Conservation (phyloP, 2,797 vertebrate genomes). For the Mastacembelus armatus region DNA sequence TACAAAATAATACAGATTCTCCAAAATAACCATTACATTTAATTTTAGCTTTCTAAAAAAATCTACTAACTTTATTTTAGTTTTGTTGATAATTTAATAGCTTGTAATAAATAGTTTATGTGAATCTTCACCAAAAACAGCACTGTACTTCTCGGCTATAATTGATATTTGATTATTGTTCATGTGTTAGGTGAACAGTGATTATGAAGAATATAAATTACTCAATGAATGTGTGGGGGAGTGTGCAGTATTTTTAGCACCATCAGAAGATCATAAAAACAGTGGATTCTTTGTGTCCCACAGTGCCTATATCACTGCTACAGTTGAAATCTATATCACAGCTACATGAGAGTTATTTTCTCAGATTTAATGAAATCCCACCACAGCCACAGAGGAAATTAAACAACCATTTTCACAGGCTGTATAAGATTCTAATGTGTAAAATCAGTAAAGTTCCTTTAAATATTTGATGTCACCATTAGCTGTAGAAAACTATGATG, state of each 20-base stretch:
- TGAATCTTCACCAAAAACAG: no score
- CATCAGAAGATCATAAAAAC: no score
- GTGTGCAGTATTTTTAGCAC: no score
- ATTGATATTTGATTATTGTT: constrained; percentile 22
- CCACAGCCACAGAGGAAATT: neutral
- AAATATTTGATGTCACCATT: neutral
- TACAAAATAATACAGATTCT: no score
- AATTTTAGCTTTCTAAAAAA: no score
- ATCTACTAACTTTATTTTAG: no score
- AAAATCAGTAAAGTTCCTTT: neutral
- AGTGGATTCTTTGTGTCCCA: neutral
- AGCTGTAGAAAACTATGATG: neutral
- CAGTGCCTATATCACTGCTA: no score
- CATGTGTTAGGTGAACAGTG: constrained; percentile 3
- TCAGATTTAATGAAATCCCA: neutral
- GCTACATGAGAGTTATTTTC: neutral
- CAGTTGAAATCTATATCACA: neutral
- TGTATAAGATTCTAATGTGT: neutral
- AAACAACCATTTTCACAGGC: neutral
- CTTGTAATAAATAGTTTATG: no score
- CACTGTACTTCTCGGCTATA: no score
- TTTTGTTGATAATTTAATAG: no score
- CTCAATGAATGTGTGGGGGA: no score
- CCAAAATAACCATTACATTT: no score
- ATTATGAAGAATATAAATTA: constrained; percentile 3